Evolutionary conservation across 2,797 vertebrate species (phyloP).

Genomic region (Heteromormyrus szaboi): DNA sequence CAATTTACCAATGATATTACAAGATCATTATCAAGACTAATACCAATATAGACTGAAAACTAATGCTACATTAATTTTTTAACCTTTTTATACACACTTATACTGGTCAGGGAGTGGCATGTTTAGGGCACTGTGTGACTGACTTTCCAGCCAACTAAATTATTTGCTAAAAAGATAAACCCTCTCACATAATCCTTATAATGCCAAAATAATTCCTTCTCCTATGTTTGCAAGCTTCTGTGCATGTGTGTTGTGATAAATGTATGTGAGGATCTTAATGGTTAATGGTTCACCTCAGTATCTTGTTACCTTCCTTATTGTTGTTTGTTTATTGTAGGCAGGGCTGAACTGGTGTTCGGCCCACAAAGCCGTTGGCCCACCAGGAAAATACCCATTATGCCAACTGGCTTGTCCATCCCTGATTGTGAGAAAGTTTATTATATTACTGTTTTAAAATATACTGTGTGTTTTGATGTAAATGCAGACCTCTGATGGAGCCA

Average conservation of each 20-base stretch:
- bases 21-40: background rate
- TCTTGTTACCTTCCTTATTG: background rate
- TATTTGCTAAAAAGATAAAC: background rate
- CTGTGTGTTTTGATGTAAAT: background rate
- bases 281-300: background rate
- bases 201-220: background rate
- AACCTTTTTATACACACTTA: background rate
- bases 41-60: background rate
- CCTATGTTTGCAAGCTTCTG: background rate
- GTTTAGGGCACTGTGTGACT: background rate
- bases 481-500: conserved; percentile 78
- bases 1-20: background rate
- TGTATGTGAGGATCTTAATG: background rate
- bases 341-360: background rate
- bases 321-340: background rate
- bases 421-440: background rate
- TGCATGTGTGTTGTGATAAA: background rate
- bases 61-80: background rate
- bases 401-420: background rate
- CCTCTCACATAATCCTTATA: background rate
- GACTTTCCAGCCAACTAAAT: background rate
- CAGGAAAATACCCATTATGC: background rate
- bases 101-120: background rate
- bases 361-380: background rate
- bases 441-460: background rate